A percentile compares a stretch with the other conserved stretches of the same genome.
Conservation (phyloP, 2,888 invertebrate species). For the Amblyjoppa fuscipennis region DNA sequence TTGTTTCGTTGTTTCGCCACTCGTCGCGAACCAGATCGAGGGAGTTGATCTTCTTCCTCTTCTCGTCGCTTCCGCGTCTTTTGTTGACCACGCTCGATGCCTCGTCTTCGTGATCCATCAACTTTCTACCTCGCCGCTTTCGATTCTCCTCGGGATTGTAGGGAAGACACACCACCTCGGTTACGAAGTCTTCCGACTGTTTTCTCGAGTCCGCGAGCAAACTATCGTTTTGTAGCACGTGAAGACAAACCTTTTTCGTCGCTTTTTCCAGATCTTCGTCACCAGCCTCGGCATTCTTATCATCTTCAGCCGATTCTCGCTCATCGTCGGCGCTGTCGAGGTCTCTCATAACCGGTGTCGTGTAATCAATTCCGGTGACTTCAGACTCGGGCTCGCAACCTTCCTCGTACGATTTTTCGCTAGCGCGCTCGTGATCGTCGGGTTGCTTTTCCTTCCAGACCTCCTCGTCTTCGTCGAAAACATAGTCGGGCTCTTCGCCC, state of each 20-base stretch:
- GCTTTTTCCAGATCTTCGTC: conserved; percentile 56
- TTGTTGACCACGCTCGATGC: conserved; percentile 25
- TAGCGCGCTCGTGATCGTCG: conserved; percentile 22
- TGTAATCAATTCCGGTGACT: conserved; percentile 22
- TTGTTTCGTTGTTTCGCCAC: conserved; percentile 68
- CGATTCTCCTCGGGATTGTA: conserved; percentile 41
- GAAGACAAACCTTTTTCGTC: conserved; percentile 73
- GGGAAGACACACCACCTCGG: conserved; percentile 64
- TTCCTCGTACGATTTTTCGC: conserved; percentile 45
- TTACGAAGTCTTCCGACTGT: conserved; percentile 50
- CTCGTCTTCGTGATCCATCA: conserved; percentile 62
- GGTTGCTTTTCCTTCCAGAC: conserved; percentile 69
- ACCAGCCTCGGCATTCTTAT: conserved; percentile 45
- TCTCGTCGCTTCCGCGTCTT: conserved; percentile 24
- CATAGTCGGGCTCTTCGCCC: conserved; percentile 45
- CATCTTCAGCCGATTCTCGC: not conserved
- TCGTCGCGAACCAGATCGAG: conserved; percentile 67
- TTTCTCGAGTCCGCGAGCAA: conserved; percentile 39
- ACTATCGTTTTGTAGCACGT: conserved; percentile 58
- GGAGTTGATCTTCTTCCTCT: conserved; percentile 63
- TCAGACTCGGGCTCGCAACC: conserved; percentile 27
- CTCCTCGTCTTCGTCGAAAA: conserved; percentile 69
- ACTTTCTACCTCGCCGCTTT: conserved; percentile 53
- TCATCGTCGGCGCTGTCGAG: conserved; percentile 27
- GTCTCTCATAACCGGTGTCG: conserved; percentile 27